Percentiles rank a stretch among this genome's conserved stretches.
phyloP scores from a whole-genome alignment of 1,140 invertebrate genomes.

The Paraescarpia echinospica region DNA sequence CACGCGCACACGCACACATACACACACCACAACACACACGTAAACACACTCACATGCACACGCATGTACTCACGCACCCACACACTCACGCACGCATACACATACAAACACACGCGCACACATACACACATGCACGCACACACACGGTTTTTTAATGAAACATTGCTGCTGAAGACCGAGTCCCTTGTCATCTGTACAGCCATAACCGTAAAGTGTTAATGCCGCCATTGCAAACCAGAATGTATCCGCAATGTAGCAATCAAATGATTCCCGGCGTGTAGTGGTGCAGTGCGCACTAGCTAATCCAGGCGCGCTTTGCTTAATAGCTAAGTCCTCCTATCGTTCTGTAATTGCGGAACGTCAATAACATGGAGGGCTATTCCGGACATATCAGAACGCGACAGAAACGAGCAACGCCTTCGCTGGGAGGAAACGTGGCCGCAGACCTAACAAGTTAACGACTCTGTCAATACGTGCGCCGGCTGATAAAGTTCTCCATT shows the following conservation, averaged over 20 bases:
- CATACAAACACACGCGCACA: background rate
- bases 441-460: background rate
- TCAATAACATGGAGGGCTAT: background rate
- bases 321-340: background rate
- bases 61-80: background rate
- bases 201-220: too few species aligned
- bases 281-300: background rate
- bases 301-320: background rate
- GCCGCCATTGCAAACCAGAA: background rate
- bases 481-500: background rate
- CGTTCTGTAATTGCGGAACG: background rate
- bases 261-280: background rate
- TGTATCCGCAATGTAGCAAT: background rate
- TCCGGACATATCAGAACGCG: background rate
- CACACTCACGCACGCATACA: conserved; percentile 8
- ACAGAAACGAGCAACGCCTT: background rate
- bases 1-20: background rate
- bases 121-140: background rate
- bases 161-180: too few species aligned
- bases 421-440: background rate
- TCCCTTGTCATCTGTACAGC: too few species aligned
- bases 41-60: background rate
- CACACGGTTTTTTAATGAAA: too few species aligned
- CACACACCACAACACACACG: background rate
- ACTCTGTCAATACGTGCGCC: conserved; percentile 3